Conservation (phyloP, 2,797 vertebrate genomes). For the Dromococcyx pavoninus region DNA sequence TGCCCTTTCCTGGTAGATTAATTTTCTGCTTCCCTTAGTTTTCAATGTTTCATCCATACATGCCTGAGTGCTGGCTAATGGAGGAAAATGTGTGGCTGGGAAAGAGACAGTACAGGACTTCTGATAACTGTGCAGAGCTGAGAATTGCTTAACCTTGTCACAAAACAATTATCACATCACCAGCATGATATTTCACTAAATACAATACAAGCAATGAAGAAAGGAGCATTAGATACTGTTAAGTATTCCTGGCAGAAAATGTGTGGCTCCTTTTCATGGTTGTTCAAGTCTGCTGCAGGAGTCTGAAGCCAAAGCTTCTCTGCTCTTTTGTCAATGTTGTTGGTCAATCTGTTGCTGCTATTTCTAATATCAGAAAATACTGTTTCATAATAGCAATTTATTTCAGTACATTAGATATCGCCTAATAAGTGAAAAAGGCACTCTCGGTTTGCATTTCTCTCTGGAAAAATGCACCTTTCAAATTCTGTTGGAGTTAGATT, state of each 20-base stretch:
- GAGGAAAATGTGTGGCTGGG: not conserved
- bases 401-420: not conserved
- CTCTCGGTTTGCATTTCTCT: not conserved
- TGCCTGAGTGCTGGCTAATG: not conserved
- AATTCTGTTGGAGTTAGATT: not conserved
- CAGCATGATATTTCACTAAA: not conserved
- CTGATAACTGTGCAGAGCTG: not conserved
- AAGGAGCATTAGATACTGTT: not conserved
- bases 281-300: not conserved
- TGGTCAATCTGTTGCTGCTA: not conserved
- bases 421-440: not conserved
- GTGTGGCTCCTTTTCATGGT: not conserved
- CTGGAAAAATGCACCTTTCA: not conserved
- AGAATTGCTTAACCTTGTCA: not conserved
- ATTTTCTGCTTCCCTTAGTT: not conserved
- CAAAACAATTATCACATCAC: not conserved
- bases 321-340: not conserved
- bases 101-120: not conserved
- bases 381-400: not conserved
- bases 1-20: not conserved
- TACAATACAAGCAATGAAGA: not conserved
- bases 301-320: not conserved
- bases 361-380: not conserved
- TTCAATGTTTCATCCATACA: not conserved
- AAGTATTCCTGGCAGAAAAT: not conserved